phyloP scores from a whole-genome alignment of 2,888 invertebrate species.

The Steinernema scapterisci region DNA sequence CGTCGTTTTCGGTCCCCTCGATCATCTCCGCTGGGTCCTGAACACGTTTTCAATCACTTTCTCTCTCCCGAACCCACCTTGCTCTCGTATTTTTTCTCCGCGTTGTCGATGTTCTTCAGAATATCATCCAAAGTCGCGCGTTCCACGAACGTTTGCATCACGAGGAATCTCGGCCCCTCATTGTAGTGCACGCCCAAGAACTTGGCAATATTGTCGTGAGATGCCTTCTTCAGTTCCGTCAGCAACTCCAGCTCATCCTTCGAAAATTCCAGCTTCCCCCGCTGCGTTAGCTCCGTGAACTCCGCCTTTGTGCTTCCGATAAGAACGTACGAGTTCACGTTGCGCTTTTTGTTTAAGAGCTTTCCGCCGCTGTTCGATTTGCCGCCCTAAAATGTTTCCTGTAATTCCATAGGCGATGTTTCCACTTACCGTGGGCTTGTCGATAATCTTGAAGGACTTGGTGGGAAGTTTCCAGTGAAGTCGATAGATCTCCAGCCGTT shows the following conservation, averaged over 20 bases:
- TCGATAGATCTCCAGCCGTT: constrained; percentile 51
- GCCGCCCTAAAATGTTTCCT: background rate
- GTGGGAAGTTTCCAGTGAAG: constrained; percentile 58
- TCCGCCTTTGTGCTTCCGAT: constrained; percentile 60
- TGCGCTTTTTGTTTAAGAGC: constrained; percentile 58
- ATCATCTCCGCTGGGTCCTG: constrained; percentile 49
- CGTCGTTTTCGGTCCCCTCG: constrained; percentile 14
- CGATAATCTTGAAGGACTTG: constrained; percentile 28
- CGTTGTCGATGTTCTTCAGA: constrained; percentile 20
- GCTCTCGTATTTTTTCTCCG: constrained; percentile 10
- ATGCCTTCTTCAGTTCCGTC: constrained; percentile 57
- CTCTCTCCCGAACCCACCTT: background rate
- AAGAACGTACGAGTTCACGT: constrained; percentile 53
- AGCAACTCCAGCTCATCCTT: constrained; percentile 53
- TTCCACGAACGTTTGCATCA: constrained; percentile 58
- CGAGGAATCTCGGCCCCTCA: constrained; percentile 53
- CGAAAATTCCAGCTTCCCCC: constrained; percentile 52
- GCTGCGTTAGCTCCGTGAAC: constrained; percentile 52
- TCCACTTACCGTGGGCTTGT: constrained; percentile 14
- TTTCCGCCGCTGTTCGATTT: constrained; percentile 45
- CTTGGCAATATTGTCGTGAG: constrained; percentile 61
- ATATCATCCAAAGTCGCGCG: constrained; percentile 55
- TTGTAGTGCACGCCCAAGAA: constrained; percentile 61
- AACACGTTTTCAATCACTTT: background rate
- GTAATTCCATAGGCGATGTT: background rate